These are phyloP conservation scores for Amyelois transitella DNA, from an alignment of 1,140 invertebrate species.

Conservation along the genomic window DNA sequence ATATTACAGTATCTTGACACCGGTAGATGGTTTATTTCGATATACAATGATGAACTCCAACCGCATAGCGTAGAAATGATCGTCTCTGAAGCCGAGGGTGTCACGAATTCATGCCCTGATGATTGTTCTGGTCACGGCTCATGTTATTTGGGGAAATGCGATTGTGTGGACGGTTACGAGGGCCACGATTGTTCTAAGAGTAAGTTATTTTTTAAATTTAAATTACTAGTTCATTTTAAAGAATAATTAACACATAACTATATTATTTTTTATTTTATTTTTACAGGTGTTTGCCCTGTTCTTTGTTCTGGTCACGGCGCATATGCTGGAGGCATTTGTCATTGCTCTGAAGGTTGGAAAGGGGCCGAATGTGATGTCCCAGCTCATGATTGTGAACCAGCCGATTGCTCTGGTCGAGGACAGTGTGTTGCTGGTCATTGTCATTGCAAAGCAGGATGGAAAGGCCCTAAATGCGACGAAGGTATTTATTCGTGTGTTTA, in stretches of 20 bases:
- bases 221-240: not conserved
- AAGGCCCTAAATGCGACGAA: conserved; percentile 88
- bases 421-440: conserved; percentile 92
- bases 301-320: conserved; percentile 97
- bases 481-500: conserved; percentile 73
- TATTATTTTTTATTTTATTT: conserved; percentile 38
- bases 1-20: conserved; percentile 92
- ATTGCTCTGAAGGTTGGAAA: conserved; percentile 98
- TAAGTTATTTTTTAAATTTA: conserved; percentile 71
- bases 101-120: conserved; percentile 92
- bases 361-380: conserved; percentile 96
- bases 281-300: conserved; percentile 93
- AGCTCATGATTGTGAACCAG: conserved; percentile 91
- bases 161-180: conserved; percentile 96
- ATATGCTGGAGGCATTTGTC: conserved; percentile 95
- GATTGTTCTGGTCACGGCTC: conserved; percentile 96
- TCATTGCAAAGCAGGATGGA: conserved; percentile 92
- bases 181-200: conserved; percentile 94
- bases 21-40: conserved; percentile 95
- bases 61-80: conserved; percentile 87
- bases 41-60: conserved; percentile 95
- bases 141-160: conserved; percentile 95
- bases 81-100: conserved; percentile 88
- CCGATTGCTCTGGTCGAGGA: conserved; percentile 94
- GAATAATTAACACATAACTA: not conserved